Base-by-base conservation (phyloP, 2,888 invertebrate genomes). In the Dasypogon diadema region DNA sequence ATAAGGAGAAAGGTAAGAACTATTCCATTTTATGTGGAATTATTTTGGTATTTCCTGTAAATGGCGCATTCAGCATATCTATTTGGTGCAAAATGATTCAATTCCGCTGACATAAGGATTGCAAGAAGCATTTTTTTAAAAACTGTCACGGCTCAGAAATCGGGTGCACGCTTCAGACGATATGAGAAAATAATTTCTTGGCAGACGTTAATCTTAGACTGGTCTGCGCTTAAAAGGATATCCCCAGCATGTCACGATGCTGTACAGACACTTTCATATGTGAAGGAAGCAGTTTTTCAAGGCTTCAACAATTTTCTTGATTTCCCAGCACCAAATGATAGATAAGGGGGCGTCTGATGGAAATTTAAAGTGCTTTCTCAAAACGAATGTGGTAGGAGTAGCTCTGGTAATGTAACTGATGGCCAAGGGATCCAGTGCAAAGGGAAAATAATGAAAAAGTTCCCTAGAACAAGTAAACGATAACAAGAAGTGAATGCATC, bases 331-430 rank as follows among this genome's bases (percentile, higher is more conserved):
- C 21, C 54, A 21, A 34, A n/a, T 34, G 30, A 54, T 21, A 54
- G 54, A 54, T 70, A 70, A 70, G 54, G n/a, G 21, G 5, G 4
- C 10, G 24, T 16, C 48, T 34, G 54, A 68, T 68, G 30, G 68
- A 26, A 70, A 70, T 70, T 54, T 70, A 70, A 70, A 70, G 51
- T 70, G 70, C 6, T 34, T n/a, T 21, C 34, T 10, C 22, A 16
- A 4, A 21, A 21, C 2, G 24, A 14, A 16, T 46, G 26, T 14
- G 42, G 18, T 18, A 14, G 18, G 22, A 48, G 24, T 22, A 14
- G 12, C n/a, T 14, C 14, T 65, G 21, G 24, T 65, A 42, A 65
- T 48, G 16, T 48, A 65, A 65, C 65, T 65, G 51, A 21, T 8
- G 21, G 51, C 5, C 16, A n/a, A 21, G 18, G 51, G 3, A 12